Evolutionary conservation across 2,888 invertebrate genomes (phyloP), one percentile per base, ranked within the genome.

Genomic region (Candidula unifasciata): DNA sequence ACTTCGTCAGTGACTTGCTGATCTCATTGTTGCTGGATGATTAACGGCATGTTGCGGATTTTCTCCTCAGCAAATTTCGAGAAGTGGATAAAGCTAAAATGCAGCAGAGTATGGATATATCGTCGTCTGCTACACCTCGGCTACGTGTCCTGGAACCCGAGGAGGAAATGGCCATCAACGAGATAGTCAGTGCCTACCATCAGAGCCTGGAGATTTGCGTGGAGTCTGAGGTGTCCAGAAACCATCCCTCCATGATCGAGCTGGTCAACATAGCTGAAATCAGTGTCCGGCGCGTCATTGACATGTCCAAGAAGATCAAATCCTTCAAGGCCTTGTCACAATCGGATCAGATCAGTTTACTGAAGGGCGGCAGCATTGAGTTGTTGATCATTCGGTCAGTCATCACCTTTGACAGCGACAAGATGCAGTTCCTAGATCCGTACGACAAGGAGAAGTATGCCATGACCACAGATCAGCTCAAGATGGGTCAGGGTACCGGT

Each of bases 331-430:
- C 97, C 91, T 96, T 99, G 96, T 97, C 98, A 91, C 97, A 98
- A 92, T 97, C 97, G 90, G 99, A 99, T 94, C 98, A 99, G 94
- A 96, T 97, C 85, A 96, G 96, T 37, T 94, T 98, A 57, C 94
- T 98, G n/a, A 98, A 98, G 93, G 98, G 98, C 2, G 98, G 98
- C 0, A 98, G 98, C 92, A 98, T 97, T 77, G 99, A 99, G 94
- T 97, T 99, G 96, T 96, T 99, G 96, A 97, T 99, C 87, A 95
- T 99, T 80, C 95, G 98, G 44, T 97, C 98, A 89, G 97, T 97
- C 0, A 96, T 98, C 95, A 97, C 96, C 78, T 99, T 97, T 92
- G 98, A 99, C 93, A 96, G 96, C 10, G 97, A 97, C 90, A 96
- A 96, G 90, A 96, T 97, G 91, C 96, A 96, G 85, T 99, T 99